phyloP scores from a whole-genome alignment of 2,888 invertebrate genomes.

The Caenorhabditis drosophilae region DNA sequence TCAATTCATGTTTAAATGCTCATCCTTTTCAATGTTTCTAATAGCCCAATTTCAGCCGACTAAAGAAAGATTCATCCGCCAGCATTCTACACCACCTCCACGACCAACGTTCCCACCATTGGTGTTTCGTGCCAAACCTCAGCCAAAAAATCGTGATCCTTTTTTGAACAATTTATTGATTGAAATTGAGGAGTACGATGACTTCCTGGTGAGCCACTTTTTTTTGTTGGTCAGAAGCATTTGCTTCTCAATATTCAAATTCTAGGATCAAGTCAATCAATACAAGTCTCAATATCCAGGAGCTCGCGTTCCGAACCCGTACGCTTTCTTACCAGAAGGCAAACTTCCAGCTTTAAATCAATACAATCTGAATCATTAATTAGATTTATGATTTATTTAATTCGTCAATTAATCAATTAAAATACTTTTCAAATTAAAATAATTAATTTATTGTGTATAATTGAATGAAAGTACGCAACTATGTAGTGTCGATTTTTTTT shows the following conservation, averaged over 20 bases:
- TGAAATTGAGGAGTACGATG: constrained; percentile 53
- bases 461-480: no score
- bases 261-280: constrained; percentile 44
- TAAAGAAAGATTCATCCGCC: constrained; percentile 16
- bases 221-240: no score
- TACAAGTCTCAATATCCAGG: constrained; percentile 39
- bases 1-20: constrained; percentile 18
- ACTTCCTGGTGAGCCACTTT: constrained; percentile 41
- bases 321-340: constrained; percentile 41
- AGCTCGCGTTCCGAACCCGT: constrained; percentile 42
- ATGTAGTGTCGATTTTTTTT: no score
- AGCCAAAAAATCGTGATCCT: constrained; percentile 37
- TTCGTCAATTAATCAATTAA: no score
- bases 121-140: constrained; percentile 40
- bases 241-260: background rate
- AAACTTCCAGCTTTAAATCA: constrained; percentile 38
- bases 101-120: constrained; percentile 29
- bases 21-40: background rate
- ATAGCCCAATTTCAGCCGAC: constrained; percentile 10
- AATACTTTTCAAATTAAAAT: no score
- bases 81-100: constrained; percentile 9
- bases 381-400: no score
- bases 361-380: no score
- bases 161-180: constrained; percentile 39
- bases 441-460: no score